A percentile compares a stretch with the other conserved stretches of the same genome.
phyloP scores from a whole-genome alignment of 2,113 vertebrate species.

The Sterna hirundo region DNA sequence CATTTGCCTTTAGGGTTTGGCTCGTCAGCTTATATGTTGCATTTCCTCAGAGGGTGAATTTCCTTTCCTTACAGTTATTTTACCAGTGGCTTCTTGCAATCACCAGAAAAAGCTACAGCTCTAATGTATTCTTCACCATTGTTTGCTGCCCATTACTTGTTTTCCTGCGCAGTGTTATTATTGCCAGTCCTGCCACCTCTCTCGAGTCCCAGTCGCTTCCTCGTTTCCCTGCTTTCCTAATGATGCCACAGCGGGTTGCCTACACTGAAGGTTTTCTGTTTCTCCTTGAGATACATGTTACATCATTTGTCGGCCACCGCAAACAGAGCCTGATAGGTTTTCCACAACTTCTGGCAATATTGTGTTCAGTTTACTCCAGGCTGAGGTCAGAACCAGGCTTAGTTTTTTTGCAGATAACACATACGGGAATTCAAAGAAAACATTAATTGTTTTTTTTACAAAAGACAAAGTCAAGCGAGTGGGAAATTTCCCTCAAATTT shows the following conservation, averaged over 20 bases:
- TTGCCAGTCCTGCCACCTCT: not conserved
- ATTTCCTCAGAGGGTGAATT: not conserved
- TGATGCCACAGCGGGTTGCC: not conserved
- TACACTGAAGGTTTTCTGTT: not conserved
- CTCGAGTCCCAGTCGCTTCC: fast-evolving
- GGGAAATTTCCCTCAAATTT: not conserved
- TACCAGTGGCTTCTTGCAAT: not conserved
- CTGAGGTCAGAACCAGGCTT: not conserved
- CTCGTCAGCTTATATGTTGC: not conserved
- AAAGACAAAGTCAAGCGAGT: not conserved
- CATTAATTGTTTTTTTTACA: not conserved
- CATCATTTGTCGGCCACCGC: fast-evolving
- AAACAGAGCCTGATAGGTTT: not conserved
- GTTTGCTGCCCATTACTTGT: not conserved
- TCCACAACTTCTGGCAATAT: not conserved
- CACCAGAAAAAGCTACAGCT: not conserved
- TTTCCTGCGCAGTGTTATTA: not conserved
- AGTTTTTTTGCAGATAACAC: not conserved
- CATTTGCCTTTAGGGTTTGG: not conserved
- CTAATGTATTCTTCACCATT: not conserved
- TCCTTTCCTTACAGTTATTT: not conserved
- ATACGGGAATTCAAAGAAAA: not conserved
- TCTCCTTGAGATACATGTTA: not conserved
- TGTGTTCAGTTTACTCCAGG: not conserved
- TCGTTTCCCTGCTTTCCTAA: not conserved